Percentiles rank a stretch among this genome's conserved stretches.
Evolutionary conservation across 37 sponge, comb jelly and placozoan genomes (phyloP).

Genomic region (Halichondria panicea): DNA sequence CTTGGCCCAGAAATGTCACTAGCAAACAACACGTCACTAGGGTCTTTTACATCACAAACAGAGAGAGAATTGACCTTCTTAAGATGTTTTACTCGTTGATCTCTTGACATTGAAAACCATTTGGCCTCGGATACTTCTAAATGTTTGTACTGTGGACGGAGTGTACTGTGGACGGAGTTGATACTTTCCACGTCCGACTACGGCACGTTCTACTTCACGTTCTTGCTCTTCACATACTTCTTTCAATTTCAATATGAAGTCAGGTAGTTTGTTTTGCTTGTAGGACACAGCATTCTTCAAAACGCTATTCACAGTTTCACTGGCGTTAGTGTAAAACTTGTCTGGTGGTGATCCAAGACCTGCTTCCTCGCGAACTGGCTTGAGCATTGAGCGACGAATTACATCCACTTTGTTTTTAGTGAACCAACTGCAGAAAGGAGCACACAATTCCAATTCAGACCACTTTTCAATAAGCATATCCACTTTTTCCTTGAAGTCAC

Average conservation of each 20-base stretch:
- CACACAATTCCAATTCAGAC: neutral
- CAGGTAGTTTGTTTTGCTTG: slow-evolving; percentile 30
- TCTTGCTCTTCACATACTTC: slow-evolving; percentile 38
- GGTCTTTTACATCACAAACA: neutral
- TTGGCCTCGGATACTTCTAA: slow-evolving; percentile 23
- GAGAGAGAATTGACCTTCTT: neutral
- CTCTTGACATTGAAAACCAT: slow-evolving; percentile 39
- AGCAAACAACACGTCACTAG: neutral
- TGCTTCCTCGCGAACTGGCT: too few relatives aligned
- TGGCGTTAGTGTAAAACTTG: slow-evolving; percentile 24
- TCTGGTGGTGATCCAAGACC: too few relatives aligned
- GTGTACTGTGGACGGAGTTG: slow-evolving; percentile 14
- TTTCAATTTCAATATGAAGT: slow-evolving; percentile 18
- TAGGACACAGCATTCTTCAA: slow-evolving; percentile 18
- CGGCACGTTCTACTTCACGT: slow-evolving; percentile 44
- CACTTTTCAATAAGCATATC: neutral
- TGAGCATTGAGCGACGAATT: neutral
- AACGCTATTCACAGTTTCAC: slow-evolving; percentile 18
- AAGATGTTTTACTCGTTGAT: slow-evolving; percentile 27
- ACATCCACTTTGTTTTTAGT: slow-evolving; percentile 6
- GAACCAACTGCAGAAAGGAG: slow-evolving; percentile 9
- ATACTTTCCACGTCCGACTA: slow-evolving; percentile 46
- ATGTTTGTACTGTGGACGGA: slow-evolving; percentile 12
- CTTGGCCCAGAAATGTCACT: neutral
- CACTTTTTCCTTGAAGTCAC: slow-evolving; percentile 14